These are phyloP conservation scores for Reticulitermes speratus DNA, from an alignment of 1,140 invertebrate genomes.

Conservation along the genomic window DNA sequence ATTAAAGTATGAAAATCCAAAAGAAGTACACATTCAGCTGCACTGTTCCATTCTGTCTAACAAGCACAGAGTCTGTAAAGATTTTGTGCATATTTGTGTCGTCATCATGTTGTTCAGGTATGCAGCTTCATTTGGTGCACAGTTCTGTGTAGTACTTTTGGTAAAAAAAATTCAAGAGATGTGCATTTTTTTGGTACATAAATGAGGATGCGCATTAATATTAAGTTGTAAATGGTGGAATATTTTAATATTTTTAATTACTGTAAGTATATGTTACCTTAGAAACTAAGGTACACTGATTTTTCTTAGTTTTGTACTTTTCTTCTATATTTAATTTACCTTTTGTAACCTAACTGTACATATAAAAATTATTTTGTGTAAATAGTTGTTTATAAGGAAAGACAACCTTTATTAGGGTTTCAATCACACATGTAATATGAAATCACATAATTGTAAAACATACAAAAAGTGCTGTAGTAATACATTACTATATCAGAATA, in stretches of 20 bases:
- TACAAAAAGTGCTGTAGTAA: constrained; percentile 5
- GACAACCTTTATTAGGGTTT: neutral
- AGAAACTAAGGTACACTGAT: neutral
- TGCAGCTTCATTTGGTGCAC: neutral
- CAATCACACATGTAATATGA: neutral
- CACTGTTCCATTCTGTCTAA: neutral
- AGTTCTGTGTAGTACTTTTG: neutral
- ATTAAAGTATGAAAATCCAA: neutral
- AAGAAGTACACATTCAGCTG: neutral
- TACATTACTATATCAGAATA: neutral
- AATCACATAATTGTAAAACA: neutral
- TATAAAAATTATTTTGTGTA: neutral
- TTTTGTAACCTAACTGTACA: neutral
- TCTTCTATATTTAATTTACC: neutral
- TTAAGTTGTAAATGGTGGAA: neutral
- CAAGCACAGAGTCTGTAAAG: neutral
- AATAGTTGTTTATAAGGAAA: constrained; percentile 13
- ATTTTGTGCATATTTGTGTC: neutral
- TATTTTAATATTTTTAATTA: neutral
- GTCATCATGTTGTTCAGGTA: neutral
- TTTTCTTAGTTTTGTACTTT: neutral
- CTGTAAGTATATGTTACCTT: neutral
- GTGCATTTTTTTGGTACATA: neutral
- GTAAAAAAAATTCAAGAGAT: constrained; percentile 3
- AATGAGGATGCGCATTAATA: neutral